Base-by-base conservation (phyloP, 2,888 invertebrate species). In the Microctonus brassicae region DNA sequence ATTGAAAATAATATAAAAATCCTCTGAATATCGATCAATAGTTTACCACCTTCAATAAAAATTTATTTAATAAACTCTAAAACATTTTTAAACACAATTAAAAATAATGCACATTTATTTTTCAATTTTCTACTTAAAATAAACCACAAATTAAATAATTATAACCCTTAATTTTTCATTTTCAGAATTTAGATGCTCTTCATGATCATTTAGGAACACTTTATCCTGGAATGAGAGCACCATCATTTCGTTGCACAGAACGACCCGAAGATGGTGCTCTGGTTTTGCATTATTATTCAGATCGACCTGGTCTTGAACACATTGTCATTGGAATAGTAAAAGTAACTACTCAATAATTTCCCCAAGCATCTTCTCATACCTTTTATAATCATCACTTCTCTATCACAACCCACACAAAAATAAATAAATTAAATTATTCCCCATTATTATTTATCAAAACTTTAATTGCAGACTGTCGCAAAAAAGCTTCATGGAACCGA, bases 251-350 rank as follows among this genome's bases (percentile, higher is more conserved):
- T 20, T 98, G 98, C 88, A 97, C 97, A 0, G 97, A 97, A 83
- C 88, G 95, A 70, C 92, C 93, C 6, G 95, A 95, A 88, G 96
- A 97, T 87, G 97, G 97, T 0, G 95, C 94, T 0, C 89, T 97
- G 36, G 91, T 97, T 47, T 91, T 99, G 22, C 98, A 99, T 87
- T 98, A 98, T 89, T 98, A 98, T 88, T 97, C 98, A 0, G 97
- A 97, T 80, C 92, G 98, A 76, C 95, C 96, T 3, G 97, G 97
- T 4, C 89, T 98, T 79, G 97, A 98, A 86, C 94, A 97, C 82
- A 98, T 98, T 84, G 98, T 98, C 74, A 98, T 97, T 84, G 98
- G 98, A 33, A 97, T 98, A 79, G 97, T 99, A 2, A 97, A 97
- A 93, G 97, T 96, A 89, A 82, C 80, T 75, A 11, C 11, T 26